These are phyloP conservation scores for Littorina saxatilis DNA, from an alignment of 1,140 invertebrate genomes.

Conservation along the genomic window DNA sequence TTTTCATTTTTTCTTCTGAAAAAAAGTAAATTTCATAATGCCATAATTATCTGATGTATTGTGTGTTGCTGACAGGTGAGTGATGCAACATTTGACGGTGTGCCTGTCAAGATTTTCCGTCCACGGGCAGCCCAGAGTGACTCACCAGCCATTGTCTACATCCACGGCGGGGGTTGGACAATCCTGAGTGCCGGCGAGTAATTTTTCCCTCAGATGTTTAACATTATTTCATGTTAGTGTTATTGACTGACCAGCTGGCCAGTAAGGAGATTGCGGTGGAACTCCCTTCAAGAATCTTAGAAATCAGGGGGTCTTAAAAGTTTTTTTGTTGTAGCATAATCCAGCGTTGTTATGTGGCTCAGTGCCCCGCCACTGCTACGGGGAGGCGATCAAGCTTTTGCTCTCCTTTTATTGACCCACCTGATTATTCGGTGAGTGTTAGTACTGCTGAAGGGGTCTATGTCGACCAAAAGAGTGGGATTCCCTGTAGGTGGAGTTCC, in stretches of 20 bases:
- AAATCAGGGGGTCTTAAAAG: too few species aligned
- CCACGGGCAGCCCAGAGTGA: constrained; percentile 14
- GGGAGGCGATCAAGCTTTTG: too few species aligned
- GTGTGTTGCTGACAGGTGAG: constrained; percentile 42
- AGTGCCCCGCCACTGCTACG: background rate
- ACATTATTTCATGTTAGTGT: too few species aligned
- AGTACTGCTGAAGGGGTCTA: too few species aligned
- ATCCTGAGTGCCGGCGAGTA: constrained; percentile 38
- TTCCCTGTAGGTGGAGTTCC: too few species aligned
- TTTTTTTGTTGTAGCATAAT: background rate
- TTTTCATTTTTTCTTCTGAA: too few species aligned
- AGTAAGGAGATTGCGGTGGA: background rate
- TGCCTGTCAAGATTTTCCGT: constrained; percentile 45
- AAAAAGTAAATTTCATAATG: too few species aligned
- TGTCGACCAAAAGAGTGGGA: too few species aligned
- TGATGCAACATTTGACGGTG: constrained; percentile 43
- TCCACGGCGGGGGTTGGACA: constrained; percentile 51
- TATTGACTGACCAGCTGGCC: background rate
- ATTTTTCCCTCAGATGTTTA: background rate
- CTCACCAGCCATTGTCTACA: constrained; percentile 42
- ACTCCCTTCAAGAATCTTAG: too few species aligned
- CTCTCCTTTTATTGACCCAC: too few species aligned
- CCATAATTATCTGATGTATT: too few species aligned
- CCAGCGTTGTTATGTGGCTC: background rate
- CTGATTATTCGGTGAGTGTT: too few species aligned